Percentiles rank a stretch among this genome's conserved stretches.
Conservation (phyloP, 2,797 vertebrate genomes). For the Anguilla marmorata region DNA sequence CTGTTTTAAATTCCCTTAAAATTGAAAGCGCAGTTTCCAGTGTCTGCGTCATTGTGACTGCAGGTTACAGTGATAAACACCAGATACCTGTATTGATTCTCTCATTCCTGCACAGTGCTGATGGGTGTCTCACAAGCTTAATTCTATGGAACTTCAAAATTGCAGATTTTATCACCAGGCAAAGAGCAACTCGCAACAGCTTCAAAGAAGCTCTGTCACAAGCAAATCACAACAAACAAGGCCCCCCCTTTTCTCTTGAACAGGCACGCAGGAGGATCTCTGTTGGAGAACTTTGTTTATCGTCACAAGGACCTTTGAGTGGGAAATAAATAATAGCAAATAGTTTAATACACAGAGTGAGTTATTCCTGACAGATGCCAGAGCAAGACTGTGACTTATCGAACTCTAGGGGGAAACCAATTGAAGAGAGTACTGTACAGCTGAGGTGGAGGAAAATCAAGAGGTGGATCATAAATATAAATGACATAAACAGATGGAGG, state of each 20-base stretch:
- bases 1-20: constrained; percentile 19
- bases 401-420: constrained; percentile 37
- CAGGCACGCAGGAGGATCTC: constrained; percentile 33
- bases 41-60: constrained; percentile 43
- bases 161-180: constrained; percentile 74
- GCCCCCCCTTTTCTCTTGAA: constrained; percentile 30
- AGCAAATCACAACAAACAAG: constrained; percentile 56
- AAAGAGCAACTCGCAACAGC: constrained; percentile 30
- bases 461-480: constrained; percentile 50
- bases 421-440: constrained; percentile 40
- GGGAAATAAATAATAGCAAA: constrained; percentile 68
- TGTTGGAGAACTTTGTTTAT: constrained; percentile 46
- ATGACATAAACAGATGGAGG: constrained; percentile 33
- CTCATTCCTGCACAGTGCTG: constrained; percentile 67
- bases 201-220: constrained; percentile 50
- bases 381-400: constrained; percentile 55
- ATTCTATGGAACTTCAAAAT: constrained; percentile 74
- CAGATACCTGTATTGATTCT: constrained; percentile 66
- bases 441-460: constrained; percentile 44
- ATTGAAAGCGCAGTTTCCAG: constrained; percentile 46
- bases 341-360: constrained; percentile 66
- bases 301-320: constrained; percentile 49
- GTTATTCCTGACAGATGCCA: constrained; percentile 60
- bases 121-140: constrained; percentile 74
- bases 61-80: constrained; percentile 60